phyloP scores from a whole-genome alignment of 2,113 vertebrate species.

The Rhynchomys soricoides region DNA sequence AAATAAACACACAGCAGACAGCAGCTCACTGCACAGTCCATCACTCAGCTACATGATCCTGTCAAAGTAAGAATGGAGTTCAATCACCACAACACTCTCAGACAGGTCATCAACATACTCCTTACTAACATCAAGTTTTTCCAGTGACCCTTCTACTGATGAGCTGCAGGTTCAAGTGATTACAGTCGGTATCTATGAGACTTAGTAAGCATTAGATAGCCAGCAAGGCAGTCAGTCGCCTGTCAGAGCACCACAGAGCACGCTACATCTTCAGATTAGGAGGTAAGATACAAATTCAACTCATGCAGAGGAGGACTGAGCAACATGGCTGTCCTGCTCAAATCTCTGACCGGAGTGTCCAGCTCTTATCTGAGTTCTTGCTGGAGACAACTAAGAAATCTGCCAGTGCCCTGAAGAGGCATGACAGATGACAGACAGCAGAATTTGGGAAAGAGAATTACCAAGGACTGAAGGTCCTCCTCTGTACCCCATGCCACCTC shows the following conservation, averaged over 20 bases:
- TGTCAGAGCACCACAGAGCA: background rate
- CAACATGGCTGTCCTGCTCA: background rate
- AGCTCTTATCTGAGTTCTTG: slow-evolving; percentile 9
- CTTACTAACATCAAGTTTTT: background rate
- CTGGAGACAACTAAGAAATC: background rate
- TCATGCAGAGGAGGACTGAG: background rate
- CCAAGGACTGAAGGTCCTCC: background rate
- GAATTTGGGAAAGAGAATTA: background rate
- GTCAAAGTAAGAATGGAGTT: slow-evolving; percentile 11
- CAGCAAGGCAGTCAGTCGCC: background rate
- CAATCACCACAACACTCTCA: slow-evolving; percentile 29
- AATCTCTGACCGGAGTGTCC: background rate
- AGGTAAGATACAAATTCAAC: slow-evolving; percentile 27
- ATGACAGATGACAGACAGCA: background rate
- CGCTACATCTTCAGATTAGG: background rate
- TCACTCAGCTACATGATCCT: slow-evolving; percentile 36
- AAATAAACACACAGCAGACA: slow-evolving; percentile 48
- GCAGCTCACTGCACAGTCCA: slow-evolving; percentile 32
- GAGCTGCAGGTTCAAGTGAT: slow-evolving; percentile 15
- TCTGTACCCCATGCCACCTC: background rate
- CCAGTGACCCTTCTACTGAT: background rate
- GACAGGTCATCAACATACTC: background rate
- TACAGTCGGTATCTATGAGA: background rate
- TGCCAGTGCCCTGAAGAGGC: background rate
- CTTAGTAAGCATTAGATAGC: slow-evolving; percentile 6